These are phyloP conservation scores for Epinotia demarniana DNA, from an alignment of 2,888 invertebrate genomes.

Conservation along the genomic window DNA sequence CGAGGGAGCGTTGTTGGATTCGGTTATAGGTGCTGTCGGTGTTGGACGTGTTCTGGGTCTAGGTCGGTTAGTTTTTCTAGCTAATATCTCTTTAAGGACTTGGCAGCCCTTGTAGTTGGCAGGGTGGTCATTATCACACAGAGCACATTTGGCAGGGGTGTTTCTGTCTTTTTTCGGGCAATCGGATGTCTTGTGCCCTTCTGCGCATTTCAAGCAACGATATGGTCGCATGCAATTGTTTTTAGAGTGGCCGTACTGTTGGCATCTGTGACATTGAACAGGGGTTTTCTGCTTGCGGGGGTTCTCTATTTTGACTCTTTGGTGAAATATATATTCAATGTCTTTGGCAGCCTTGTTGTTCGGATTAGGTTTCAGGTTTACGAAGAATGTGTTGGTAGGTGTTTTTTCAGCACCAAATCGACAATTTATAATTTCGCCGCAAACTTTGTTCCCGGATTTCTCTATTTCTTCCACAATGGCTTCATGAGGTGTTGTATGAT, in stretches of 20 bases:
- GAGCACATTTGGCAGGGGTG: conserved; percentile 47
- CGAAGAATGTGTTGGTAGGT: conserved; percentile 15
- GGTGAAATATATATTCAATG: conserved; percentile 44
- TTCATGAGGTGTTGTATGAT: too few relatives aligned
- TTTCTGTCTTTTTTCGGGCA: conserved; percentile 46
- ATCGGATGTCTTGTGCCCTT: conserved; percentile 47
- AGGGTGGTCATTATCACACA: conserved; percentile 44
- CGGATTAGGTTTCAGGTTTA: conserved; percentile 9
- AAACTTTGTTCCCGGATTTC: not conserved
- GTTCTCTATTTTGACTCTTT: conserved; percentile 46
- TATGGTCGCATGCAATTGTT: conserved; percentile 50
- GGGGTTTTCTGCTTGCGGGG: conserved; percentile 42
- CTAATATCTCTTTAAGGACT: conserved; percentile 13
- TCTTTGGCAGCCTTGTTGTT: conserved; percentile 17
- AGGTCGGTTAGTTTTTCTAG: not conserved
- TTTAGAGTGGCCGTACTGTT: conserved; percentile 50
- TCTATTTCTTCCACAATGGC: conserved; percentile 16
- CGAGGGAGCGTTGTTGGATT: not conserved
- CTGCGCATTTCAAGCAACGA: conserved; percentile 49
- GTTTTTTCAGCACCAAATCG: not conserved
- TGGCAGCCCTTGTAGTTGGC: conserved; percentile 38
- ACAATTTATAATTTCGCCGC: conserved; percentile 10
- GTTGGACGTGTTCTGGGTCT: not conserved
- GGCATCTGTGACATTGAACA: conserved; percentile 49
- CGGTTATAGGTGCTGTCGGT: not conserved